Base-by-base conservation (phyloP, 2,113 vertebrate genomes). In the Phoenicopterus ruber region DNA sequence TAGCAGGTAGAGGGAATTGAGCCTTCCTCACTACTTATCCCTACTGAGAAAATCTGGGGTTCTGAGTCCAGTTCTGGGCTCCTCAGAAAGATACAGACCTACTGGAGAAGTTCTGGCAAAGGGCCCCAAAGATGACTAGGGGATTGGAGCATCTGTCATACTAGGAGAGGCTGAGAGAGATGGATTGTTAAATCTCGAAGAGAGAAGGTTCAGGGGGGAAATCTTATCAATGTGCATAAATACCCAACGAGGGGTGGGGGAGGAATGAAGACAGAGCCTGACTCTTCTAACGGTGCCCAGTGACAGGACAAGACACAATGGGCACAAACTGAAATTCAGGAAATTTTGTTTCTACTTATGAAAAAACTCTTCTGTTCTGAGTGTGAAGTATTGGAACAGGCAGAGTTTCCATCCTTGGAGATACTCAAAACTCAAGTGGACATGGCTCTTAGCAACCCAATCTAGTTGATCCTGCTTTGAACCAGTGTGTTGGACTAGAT, bases 231-330 rank as follows among this genome's bases (percentile, higher is more conserved):
- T 20, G 13, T 44, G 62, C 11, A 38, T 38, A 72, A 72, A 78
- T 24, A 59, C 26, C 26, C 26, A 24, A 0, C 9, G 6, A 1
- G 3, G 22, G 2, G 1, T 13, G 15, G 10, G 11, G 8, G 11
- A 1, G 83, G 6, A 18, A 40, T 6, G 9, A 40, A 65, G 10
- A 50, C 8, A 58, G 32, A 82, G 16, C 5, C 17, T 72, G 66
- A n/a, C 38, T 65, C 29, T 71, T 44, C 55, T 57, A 62, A 62
- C 3, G 0, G 47, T 29, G 17, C 16, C 36, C 11, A 29, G 11
- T 70, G 54, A 70, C 24, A 52, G 19, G 19, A 54, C 28, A 44
- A 82, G 16, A 76, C 26, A n/a, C 57, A 61, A 54, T 13, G 15
- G 46, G 32, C 52, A 77, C n/a, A 40, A 78, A 84, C 9, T 57